A percentile compares a stretch with the other conserved stretches of the same genome.
Conservation (phyloP, 2,797 vertebrate species). For the Esox lucius region DNA sequence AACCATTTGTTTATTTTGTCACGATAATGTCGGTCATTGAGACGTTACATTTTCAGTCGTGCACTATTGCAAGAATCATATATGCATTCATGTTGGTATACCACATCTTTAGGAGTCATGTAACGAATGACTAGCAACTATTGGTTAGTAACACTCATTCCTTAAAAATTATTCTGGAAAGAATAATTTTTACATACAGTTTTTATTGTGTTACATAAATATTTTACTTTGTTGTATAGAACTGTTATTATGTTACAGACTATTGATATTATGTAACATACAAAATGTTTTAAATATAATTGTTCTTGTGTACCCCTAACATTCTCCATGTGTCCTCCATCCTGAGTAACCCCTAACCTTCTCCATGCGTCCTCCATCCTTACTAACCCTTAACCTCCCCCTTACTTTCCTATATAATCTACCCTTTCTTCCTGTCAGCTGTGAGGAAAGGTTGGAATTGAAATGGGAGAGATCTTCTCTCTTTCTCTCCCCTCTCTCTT, state of each 20-base stretch:
- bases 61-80: too few species aligned
- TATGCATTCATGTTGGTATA: slow-evolving; percentile 18
- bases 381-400: slow-evolving; percentile 11
- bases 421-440: slow-evolving; percentile 36
- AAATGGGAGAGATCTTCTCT: slow-evolving; percentile 28
- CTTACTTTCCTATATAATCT: slow-evolving; percentile 16
- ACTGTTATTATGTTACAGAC: too few species aligned
- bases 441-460: slow-evolving; percentile 28
- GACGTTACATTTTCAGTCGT: slow-evolving; percentile 53
- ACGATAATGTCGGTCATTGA: slow-evolving; percentile 67
- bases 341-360: too few species aligned
- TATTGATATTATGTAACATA: too few species aligned
- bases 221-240: too few species aligned
- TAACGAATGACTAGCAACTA: background rate
- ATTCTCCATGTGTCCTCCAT: too few species aligned
- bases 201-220: too few species aligned
- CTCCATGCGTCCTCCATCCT: slow-evolving; percentile 12
- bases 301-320: too few species aligned
- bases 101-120: slow-evolving; percentile 8
- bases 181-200: too few species aligned
- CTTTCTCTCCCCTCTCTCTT: background rate
- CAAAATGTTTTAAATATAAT: too few species aligned
- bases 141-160: background rate
- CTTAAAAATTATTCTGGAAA: background rate
- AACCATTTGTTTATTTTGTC: slow-evolving; percentile 61